A percentile compares a stretch with the other conserved stretches of the same genome.
Conservation (phyloP, 1,140 invertebrate species). For the Melipona quadrifasciata region DNA sequence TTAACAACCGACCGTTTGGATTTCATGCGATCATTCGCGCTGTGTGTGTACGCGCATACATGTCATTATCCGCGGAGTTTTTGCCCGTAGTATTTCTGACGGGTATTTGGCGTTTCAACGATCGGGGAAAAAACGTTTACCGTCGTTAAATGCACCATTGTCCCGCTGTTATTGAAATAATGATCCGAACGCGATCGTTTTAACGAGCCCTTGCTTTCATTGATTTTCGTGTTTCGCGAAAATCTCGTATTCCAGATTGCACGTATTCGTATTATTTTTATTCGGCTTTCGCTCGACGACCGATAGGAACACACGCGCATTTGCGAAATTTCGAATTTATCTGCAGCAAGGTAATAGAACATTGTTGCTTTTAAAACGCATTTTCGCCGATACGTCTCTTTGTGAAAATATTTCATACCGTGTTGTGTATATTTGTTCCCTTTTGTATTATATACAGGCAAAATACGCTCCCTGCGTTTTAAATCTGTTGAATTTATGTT, state of each 20-base stretch:
- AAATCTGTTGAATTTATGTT: background rate
- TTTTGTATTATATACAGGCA: too few relatives aligned
- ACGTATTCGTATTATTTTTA: background rate
- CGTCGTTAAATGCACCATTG: background rate
- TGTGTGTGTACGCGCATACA: background rate
- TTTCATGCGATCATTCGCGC: constrained; percentile 25
- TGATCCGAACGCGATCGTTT: background rate
- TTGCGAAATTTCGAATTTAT: background rate
- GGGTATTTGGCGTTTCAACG: background rate
- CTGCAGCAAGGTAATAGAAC: too few relatives aligned
- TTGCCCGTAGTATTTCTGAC: background rate
- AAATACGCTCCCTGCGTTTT: too few relatives aligned
- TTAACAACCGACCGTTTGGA: background rate
- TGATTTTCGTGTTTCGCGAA: background rate
- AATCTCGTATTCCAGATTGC: background rate
- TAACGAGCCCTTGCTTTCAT: background rate
- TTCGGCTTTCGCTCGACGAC: background rate
- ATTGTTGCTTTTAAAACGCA: too few relatives aligned
- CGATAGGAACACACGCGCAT: background rate
- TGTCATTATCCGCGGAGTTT: constrained; percentile 16
- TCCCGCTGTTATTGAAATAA: background rate
- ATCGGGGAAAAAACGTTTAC: background rate
- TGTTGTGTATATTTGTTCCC: background rate
- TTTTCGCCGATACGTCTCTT: background rate
- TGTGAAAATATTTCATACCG: background rate